Conservation (phyloP, 2,113 vertebrate genomes). For the Serinus canaria region DNA sequence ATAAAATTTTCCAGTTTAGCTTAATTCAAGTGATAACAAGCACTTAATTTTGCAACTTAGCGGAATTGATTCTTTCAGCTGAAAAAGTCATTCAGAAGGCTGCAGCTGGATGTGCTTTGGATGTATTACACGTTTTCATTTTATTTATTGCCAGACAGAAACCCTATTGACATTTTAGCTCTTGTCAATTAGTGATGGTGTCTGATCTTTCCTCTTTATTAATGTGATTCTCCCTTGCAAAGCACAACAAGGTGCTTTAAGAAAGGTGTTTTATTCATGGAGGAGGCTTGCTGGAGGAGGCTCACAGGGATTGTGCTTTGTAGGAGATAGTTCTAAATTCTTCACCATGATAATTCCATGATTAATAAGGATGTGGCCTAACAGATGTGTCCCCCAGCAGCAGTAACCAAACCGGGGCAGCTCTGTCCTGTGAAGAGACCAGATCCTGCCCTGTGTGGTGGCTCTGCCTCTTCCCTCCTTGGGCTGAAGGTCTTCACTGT, state of each 20-base stretch:
- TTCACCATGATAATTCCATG: background rate
- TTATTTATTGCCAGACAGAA: background rate
- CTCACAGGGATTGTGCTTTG: background rate
- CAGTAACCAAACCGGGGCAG: background rate
- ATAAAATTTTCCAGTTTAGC: background rate
- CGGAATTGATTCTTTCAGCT: constrained; percentile 20
- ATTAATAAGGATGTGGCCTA: background rate
- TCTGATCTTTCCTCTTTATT: background rate
- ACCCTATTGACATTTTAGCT: background rate
- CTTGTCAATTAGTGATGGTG: background rate
- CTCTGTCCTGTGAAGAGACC: background rate
- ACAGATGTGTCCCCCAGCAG: background rate
- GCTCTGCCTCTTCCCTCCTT: background rate
- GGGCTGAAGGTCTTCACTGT: background rate
- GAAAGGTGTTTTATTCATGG: background rate
- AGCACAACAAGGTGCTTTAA: background rate
- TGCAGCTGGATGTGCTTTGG: constrained; percentile 36
- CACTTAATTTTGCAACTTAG: background rate
- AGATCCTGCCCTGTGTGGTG: background rate
- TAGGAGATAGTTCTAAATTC: background rate
- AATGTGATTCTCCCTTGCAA: background rate
- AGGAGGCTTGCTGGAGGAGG: background rate
- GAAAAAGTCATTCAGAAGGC: background rate
- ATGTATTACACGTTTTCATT: background rate
- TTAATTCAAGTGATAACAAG: background rate